Percentiles rank a stretch among this genome's conserved stretches.
These are phyloP conservation scores for Cyprinodon diabolis DNA, from an alignment of 2,797 vertebrate genomes.

Conservation along the genomic window DNA sequence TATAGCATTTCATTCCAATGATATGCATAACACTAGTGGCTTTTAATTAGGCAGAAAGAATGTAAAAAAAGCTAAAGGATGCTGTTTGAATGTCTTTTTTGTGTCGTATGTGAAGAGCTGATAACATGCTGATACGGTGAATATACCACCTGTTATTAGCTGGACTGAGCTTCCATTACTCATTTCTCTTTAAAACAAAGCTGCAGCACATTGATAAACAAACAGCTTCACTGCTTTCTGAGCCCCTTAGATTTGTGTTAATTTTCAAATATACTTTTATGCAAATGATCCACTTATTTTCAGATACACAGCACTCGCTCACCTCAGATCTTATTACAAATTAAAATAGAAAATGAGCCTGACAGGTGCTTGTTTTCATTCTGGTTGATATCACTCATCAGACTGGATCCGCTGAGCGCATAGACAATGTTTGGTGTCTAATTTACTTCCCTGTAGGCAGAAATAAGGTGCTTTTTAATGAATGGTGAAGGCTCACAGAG, in stretches of 20 bases:
- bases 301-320: slow-evolving; percentile 27
- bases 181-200: neutral
- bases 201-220: neutral
- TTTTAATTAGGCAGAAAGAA: neutral
- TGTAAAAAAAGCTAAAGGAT: neutral
- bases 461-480: slow-evolving; percentile 58
- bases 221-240: neutral
- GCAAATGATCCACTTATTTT: neutral
- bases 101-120: neutral
- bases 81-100: neutral
- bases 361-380: slow-evolving; percentile 71
- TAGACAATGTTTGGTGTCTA: slow-evolving; percentile 51
- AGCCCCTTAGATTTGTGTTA: neutral
- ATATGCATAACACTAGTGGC: neutral
- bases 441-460: slow-evolving; percentile 51
- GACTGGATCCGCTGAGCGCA: slow-evolving; percentile 48
- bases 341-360: slow-evolving; percentile 51
- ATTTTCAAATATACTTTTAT: slow-evolving; percentile 12
- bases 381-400: slow-evolving; percentile 57
- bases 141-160: neutral
- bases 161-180: neutral
- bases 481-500: slow-evolving; percentile 43
- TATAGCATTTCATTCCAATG: neutral
- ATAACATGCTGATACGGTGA: neutral
- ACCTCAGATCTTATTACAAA: slow-evolving; percentile 36